A percentile compares a stretch with the other conserved stretches of the same genome.
These are phyloP conservation scores for Galbula dea DNA, from an alignment of 2,113 vertebrate genomes.

Conservation along the genomic window DNA sequence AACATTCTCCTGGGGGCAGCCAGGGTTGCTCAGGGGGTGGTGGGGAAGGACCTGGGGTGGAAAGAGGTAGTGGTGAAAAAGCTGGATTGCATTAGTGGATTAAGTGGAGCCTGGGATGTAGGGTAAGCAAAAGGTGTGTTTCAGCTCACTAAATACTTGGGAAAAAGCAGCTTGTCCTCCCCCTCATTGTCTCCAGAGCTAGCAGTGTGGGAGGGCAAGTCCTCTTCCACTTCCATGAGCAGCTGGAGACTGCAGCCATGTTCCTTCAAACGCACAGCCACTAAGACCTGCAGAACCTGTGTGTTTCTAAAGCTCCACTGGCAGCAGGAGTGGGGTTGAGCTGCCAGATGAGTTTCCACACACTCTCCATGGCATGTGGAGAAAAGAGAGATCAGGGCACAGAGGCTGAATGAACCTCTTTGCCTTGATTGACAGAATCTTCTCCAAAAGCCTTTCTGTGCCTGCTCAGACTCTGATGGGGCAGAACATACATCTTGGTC, in stretches of 20 bases:
- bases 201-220: background rate
- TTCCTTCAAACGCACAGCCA: background rate
- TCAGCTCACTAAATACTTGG: background rate
- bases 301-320: background rate
- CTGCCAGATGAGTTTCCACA: background rate
- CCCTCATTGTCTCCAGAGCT: background rate
- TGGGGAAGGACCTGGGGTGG: background rate
- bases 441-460: background rate
- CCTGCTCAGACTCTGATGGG: background rate
- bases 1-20: background rate
- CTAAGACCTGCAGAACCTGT: background rate
- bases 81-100: background rate
- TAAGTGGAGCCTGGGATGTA: background rate
- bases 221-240: rapidly evolving
- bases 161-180: background rate
- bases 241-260: rapidly evolving
- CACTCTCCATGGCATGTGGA: background rate
- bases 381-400: background rate
- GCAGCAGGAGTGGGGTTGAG: background rate
- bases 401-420: background rate
- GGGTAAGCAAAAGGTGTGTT: background rate
- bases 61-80: background rate
- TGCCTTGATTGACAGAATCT: background rate
- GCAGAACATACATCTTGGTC: background rate
- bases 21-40: background rate